phyloP scores from a whole-genome alignment of 2,888 invertebrate species.

The Cecidostiba fungosa region DNA sequence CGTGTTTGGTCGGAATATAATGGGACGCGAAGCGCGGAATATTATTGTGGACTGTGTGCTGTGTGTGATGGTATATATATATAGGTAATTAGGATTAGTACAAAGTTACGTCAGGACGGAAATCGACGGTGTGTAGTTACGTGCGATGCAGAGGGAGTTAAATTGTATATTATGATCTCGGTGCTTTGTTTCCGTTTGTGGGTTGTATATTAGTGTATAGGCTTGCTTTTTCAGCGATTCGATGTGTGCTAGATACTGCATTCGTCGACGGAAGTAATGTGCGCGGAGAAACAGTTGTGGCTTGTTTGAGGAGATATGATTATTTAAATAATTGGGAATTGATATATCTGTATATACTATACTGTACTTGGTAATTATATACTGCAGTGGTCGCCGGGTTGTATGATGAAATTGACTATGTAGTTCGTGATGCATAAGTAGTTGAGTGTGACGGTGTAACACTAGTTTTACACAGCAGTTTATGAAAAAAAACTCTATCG shows the following conservation, averaged over 20 bases:
- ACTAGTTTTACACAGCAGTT: too few species aligned
- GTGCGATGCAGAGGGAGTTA: not conserved
- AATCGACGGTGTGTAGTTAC: constrained; percentile 39
- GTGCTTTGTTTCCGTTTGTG: constrained; percentile 44
- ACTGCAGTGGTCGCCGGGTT: not conserved
- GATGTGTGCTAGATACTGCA: not conserved
- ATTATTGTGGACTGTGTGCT: not conserved
- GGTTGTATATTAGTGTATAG: too few species aligned
- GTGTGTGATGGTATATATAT: not conserved
- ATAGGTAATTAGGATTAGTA: constrained; percentile 43
- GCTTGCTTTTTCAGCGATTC: not conserved
- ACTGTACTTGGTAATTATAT: not conserved
- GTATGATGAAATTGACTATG: not conserved
- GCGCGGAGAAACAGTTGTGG: not conserved
- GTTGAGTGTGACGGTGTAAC: not conserved
- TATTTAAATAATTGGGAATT: not conserved
- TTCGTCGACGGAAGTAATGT: not conserved
- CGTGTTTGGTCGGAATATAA: not conserved
- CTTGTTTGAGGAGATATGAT: not conserved
- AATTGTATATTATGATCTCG: constrained; percentile 9
- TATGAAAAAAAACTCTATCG: not conserved
- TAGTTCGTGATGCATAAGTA: not conserved
- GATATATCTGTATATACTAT: not conserved
- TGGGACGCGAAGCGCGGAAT: not conserved
- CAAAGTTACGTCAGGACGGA: constrained; percentile 46